Conservation (phyloP, 1,140 invertebrate species). For the Dreissena rostriformis region DNA sequence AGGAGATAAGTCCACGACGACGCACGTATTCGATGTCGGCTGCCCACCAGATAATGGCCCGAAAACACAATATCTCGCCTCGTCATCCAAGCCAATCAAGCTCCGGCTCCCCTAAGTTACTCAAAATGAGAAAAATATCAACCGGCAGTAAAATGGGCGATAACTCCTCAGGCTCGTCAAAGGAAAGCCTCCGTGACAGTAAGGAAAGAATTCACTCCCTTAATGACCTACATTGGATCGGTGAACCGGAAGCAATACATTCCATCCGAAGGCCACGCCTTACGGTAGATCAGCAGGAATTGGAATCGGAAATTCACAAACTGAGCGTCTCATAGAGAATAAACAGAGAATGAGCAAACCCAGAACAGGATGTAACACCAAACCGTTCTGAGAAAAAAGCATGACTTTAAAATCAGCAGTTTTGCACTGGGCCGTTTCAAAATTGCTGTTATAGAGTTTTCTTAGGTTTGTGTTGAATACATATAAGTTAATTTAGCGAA, state of each 20-base stretch:
- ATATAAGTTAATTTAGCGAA: no score
- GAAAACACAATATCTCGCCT: not conserved
- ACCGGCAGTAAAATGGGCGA: constrained; percentile 19
- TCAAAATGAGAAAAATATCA: no score
- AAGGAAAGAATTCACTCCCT: constrained; percentile 40
- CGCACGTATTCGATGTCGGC: constrained; percentile 49
- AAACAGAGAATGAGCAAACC: no score
- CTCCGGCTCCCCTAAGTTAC: constrained; percentile 19
- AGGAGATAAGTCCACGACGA: not conserved
- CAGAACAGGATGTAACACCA: no score
- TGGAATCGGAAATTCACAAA: constrained; percentile 45
- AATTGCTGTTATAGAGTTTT: no score
- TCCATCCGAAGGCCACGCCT: constrained; percentile 63
- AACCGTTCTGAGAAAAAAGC: no score
- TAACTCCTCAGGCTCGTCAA: constrained; percentile 24
- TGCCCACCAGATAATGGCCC: constrained; percentile 3
- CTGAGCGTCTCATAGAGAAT: no score
- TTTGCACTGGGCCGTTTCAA: no score
- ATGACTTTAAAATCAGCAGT: no score
- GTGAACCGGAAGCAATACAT: constrained; percentile 65
- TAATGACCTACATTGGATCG: constrained; percentile 58
- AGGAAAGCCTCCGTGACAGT: constrained; percentile 28
- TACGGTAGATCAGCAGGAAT: constrained; percentile 61
- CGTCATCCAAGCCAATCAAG: not conserved
- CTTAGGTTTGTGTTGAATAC: no score